Evolutionary conservation across 2,113 vertebrate species (phyloP).

Genomic region (Martes martes): DNA sequence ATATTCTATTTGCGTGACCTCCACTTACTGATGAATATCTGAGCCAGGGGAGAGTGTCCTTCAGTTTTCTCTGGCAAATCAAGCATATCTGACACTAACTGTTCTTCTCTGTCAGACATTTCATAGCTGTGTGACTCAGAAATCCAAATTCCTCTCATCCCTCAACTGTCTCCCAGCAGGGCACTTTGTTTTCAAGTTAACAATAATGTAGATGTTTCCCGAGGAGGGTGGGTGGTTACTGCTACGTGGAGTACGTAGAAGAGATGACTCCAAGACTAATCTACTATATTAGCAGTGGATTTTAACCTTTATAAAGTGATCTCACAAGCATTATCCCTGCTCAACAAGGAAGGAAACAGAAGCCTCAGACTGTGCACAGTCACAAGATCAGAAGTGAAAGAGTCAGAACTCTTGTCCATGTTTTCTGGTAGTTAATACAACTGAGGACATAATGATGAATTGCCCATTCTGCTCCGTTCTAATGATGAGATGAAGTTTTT

Average conservation of each 20-base stretch:
- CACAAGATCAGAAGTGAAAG: background rate
- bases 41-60: slow-evolving; percentile 24
- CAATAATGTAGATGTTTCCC: background rate
- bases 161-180: background rate
- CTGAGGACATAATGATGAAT: background rate
- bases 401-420: background rate
- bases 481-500: background rate
- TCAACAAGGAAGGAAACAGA: background rate
- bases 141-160: slow-evolving; percentile 28
- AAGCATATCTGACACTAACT: slow-evolving; percentile 51
- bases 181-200: slow-evolving; percentile 52
- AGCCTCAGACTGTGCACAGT: background rate
- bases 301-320: background rate
- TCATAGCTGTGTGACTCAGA: slow-evolving; percentile 40
- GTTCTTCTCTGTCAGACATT: slow-evolving; percentile 60
- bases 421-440: background rate
- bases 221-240: background rate
- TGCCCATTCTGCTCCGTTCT: slow-evolving; percentile 18
- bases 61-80: slow-evolving; percentile 59
- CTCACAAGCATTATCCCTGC: background rate
- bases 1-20: slow-evolving; percentile 23
- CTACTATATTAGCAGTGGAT: background rate
- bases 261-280: background rate
- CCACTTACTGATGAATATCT: slow-evolving; percentile 49
- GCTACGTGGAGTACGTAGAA: fast-evolving